Evolutionary conservation across 2,113 vertebrate species (phyloP).

Genomic region (Falcunculus frontatus): DNA sequence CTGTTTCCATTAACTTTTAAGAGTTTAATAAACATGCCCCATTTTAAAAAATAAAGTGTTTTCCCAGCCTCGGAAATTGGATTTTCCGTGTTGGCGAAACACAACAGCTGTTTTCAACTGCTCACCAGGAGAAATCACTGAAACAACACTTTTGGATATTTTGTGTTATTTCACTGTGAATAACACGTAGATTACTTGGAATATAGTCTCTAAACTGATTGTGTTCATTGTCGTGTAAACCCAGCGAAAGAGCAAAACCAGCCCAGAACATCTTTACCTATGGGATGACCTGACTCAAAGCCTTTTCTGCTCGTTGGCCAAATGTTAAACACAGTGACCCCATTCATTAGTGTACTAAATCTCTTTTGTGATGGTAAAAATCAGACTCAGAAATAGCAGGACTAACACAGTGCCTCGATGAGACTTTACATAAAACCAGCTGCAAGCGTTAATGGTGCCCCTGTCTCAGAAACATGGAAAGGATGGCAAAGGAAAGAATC

Average conservation of each 20-base stretch:
- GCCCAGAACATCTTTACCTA: background rate
- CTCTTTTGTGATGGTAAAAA: background rate
- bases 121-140: background rate
- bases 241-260: background rate
- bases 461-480: background rate
- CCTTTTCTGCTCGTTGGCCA: background rate
- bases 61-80: background rate
- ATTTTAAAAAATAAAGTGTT: background rate
- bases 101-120: background rate
- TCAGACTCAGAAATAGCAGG: background rate
- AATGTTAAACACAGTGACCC: background rate
- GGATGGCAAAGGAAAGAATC: background rate
- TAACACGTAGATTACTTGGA: background rate
- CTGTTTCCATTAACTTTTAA: slow-evolving; percentile 20
- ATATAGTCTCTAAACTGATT: background rate
- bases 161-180: background rate
- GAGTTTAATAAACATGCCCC: slow-evolving; percentile 24
- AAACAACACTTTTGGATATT: background rate
- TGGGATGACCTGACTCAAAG: background rate
- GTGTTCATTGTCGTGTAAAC: background rate
- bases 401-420: background rate
- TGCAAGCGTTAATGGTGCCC: background rate
- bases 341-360: background rate
- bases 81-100: background rate
- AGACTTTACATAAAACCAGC: background rate